Evolutionary conservation across 2,113 vertebrate genomes (phyloP).

Genomic region (Lagopus muta): DNA sequence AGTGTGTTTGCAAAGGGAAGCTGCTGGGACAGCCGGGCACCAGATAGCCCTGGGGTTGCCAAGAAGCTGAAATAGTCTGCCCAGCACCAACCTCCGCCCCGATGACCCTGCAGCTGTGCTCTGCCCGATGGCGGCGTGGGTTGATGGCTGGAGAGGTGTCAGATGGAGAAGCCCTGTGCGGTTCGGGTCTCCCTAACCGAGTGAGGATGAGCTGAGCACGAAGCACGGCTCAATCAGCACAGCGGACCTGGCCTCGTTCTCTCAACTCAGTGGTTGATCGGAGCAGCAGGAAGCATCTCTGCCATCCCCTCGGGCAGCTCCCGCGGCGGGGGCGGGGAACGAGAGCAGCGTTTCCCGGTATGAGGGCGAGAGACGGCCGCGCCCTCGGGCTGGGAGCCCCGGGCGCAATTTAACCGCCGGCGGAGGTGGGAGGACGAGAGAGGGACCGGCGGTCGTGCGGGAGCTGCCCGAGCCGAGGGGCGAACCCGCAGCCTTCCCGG

Average conservation of each 20-base stretch:
- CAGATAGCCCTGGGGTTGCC: no score
- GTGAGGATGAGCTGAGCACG: fast-evolving
- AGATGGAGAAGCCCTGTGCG: fast-evolving
- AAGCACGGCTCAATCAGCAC: fast-evolving
- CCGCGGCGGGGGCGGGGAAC: fast-evolving
- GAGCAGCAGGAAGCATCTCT: not conserved
- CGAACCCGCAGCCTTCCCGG: not conserved
- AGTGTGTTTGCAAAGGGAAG: not conserved
- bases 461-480: not conserved
- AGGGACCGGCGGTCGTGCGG: fast-evolving
- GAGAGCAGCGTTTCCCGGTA: not conserved
- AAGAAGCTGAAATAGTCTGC: not conserved
- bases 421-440: not conserved
- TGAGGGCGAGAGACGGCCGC: not conserved
- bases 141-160: fast-evolving
- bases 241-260: fast-evolving
- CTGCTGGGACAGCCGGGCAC: fast-evolving
- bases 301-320: not conserved
- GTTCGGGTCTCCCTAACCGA: fast-evolving
- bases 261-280: fast-evolving
- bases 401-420: fast-evolving
- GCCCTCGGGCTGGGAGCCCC: not conserved
- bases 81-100: no score
- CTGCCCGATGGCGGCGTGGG: fast-evolving
- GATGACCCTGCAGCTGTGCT: fast-evolving